Base-by-base conservation (phyloP, 2,113 vertebrate species). In the Noturus placidus region DNA sequence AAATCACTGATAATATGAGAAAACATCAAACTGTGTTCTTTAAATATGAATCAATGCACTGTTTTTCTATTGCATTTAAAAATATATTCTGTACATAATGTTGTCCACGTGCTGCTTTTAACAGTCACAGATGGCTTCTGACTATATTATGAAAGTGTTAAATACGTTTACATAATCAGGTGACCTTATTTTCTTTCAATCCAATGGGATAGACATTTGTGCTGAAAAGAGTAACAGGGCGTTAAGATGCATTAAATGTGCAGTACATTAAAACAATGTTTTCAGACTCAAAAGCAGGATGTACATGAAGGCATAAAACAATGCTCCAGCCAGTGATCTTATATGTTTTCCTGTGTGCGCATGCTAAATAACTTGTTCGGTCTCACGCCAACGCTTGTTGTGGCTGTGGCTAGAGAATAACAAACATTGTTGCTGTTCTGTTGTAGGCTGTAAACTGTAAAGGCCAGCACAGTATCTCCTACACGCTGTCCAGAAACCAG, bases 391-490 rank as follows among this genome's bases (percentile, higher is more conserved):
- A 54, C 2, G 2, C 52, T 54, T 13, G 14, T 61, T 74, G 22
- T 35, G 30, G 19, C 33, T 52, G 67, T 20, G 61, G 67, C 17
- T 17, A 25, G 27, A 78, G 22, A 74, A 67, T 84, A 70, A 87
- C 27, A 85, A 5, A 10, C 30, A 11, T 52, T 87, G 30, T 57
- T 74, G 17, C 52, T 91, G 25, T 91, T 86, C 0, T 87, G 11
- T 94, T 95, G 83, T 93, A 99, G 98, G 97, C 97, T 0, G 96
- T 99, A 93, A 98, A 96, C 95, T 97, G 96, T 90, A 99, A 97
- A 95, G 96, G 97, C 89, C 98, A 98, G 87, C 98, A 99, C 94
- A 99, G 98, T 70, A 97, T 99, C 94, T 99, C 98, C 72, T 99
- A 97, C 92, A 99, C 98, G 0, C 93, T 99, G 69, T 99, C 98